phyloP scores from a whole-genome alignment of 1,140 invertebrate species.

The Phthorimaea operculella region DNA sequence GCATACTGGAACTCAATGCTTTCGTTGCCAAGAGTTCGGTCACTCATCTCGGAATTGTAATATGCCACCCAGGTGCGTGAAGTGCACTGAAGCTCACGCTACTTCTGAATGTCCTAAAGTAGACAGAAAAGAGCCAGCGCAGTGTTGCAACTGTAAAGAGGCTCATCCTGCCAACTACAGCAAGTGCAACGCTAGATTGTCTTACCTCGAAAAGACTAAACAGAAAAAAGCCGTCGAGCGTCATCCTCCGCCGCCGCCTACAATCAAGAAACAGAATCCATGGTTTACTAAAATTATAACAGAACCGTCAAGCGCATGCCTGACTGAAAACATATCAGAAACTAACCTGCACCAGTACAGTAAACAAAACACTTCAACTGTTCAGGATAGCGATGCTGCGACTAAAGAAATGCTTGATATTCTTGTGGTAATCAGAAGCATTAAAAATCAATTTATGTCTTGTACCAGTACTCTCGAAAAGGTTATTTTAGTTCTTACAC shows the following conservation, averaged over 20 bases:
- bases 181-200: neutral
- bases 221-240: neutral
- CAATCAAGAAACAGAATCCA: neutral
- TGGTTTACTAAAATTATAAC: neutral
- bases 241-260: neutral
- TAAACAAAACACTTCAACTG: neutral
- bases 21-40: neutral
- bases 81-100: conserved; percentile 1
- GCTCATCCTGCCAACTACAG: conserved; percentile 4
- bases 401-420: neutral
- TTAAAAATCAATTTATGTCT: neutral
- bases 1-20: neutral
- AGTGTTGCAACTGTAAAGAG: neutral
- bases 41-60: conserved; percentile 1
- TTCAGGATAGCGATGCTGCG: neutral
- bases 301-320: neutral
- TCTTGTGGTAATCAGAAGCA: neutral
- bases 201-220: neutral
- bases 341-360: neutral
- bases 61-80: neutral
- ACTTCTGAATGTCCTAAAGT: neutral
- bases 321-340: neutral
- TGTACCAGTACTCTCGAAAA: neutral
- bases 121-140: neutral
- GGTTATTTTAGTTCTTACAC: neutral